Evolutionary conservation across 2,888 invertebrate species (phyloP).

Genomic region (Pinctada fucata): DNA sequence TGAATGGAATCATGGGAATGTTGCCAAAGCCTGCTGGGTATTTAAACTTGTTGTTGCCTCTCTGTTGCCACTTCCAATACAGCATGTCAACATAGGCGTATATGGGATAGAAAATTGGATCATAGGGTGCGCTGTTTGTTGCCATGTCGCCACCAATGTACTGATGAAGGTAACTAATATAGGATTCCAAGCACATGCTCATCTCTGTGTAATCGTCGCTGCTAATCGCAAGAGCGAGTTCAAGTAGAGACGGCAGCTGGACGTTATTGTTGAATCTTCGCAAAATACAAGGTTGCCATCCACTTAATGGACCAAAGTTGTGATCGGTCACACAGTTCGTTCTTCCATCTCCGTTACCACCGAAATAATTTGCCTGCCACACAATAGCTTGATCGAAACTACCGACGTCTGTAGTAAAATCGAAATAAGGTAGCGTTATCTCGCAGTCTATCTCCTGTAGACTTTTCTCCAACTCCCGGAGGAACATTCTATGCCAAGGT

Average conservation of each 20-base stretch:
- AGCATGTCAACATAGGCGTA: constrained; percentile 70
- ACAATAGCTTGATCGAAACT: constrained; percentile 68
- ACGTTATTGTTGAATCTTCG: constrained; percentile 69
- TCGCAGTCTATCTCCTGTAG: constrained; percentile 72
- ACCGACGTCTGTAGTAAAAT: constrained; percentile 73
- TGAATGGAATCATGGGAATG: constrained; percentile 71
- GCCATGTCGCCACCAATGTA: constrained; percentile 72
- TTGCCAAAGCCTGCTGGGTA: constrained; percentile 68
- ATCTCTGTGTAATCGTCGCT: constrained; percentile 68
- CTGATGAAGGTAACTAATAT: constrained; percentile 65
- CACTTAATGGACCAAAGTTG: constrained; percentile 69
- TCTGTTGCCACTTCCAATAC: constrained; percentile 71
- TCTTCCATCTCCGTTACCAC: constrained; percentile 65
- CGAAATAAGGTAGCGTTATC: constrained; percentile 73
- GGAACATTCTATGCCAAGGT: constrained; percentile 73
- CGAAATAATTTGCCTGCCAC: constrained; percentile 74
- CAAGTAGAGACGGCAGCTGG: constrained; percentile 65
- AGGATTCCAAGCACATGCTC: constrained; percentile 67
- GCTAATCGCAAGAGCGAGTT: constrained; percentile 63
- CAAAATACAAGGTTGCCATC: constrained; percentile 71
- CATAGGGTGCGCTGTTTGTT: constrained; percentile 64
- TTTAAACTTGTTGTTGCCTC: constrained; percentile 63
- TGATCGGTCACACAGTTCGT: constrained; percentile 70
- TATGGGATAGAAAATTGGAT: constrained; percentile 68
- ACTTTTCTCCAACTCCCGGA: constrained; percentile 68